These are phyloP conservation scores for Tachysurus fulvidraco DNA, from an alignment of 2,113 vertebrate species.

Conservation along the genomic window DNA sequence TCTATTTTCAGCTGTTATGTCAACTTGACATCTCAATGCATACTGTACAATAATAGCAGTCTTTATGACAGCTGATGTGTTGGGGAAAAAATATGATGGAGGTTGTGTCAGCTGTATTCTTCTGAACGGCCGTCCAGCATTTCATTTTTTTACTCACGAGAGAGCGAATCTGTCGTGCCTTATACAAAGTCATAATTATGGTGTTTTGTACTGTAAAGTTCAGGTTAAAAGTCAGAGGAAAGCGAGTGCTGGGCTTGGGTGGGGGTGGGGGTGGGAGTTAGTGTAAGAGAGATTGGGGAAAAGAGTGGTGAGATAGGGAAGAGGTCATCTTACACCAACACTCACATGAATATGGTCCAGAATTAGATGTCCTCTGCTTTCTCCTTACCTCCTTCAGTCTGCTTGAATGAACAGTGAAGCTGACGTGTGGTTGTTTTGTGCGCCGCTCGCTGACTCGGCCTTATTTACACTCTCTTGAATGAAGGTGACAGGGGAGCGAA, in stretches of 20 bases:
- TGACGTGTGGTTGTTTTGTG: not conserved
- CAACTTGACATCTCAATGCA: not conserved
- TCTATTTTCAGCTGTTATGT: not conserved
- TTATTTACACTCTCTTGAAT: conserved; percentile 23
- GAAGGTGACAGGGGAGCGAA: not conserved
- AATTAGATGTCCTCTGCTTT: not conserved
- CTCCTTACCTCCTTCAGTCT: not conserved
- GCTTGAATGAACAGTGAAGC: not conserved
- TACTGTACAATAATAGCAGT: not conserved
- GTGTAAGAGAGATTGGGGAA: too few species aligned
- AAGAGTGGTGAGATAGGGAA: not conserved
- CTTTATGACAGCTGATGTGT: not conserved
- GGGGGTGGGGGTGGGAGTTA: too few species aligned
- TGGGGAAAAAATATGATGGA: not conserved
- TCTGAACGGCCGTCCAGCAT: not conserved
- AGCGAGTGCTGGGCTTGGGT: too few species aligned
- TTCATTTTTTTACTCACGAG: not conserved
- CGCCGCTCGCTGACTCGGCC: not conserved
- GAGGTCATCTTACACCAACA: conserved; percentile 1
- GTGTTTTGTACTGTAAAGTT: not conserved
- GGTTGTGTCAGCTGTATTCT: not conserved
- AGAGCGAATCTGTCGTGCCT: too few species aligned
- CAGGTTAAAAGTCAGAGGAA: not conserved
- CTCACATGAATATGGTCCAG: not conserved
- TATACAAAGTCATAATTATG: not conserved